Conservation (phyloP, 2,797 vertebrate species). For the Argya squamiceps region DNA sequence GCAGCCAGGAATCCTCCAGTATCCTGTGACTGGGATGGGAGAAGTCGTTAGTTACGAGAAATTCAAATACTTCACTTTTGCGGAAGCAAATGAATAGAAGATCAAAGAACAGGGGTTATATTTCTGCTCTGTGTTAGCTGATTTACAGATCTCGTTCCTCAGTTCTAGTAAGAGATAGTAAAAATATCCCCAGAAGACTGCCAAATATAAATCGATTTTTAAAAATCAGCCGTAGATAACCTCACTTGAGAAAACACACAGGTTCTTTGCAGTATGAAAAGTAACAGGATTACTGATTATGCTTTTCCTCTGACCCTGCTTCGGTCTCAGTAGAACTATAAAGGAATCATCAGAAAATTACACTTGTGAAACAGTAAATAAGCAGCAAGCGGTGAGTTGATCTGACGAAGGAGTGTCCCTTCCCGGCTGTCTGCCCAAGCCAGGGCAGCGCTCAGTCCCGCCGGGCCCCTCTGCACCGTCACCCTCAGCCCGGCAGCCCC, state of each 20-base stretch:
- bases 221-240: not conserved
- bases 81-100: not conserved
- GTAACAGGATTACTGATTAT: rapidly evolving
- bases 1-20: not conserved
- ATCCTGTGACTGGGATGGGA: rapidly evolving
- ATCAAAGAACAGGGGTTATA: not conserved
- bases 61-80: not conserved
- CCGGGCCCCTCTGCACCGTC: rapidly evolving
- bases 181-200: not conserved
- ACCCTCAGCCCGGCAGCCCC: rapidly evolving
- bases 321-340: not conserved
- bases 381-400: rapidly evolving
- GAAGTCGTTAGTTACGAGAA: not conserved
- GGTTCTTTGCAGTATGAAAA: not conserved
- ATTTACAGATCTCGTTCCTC: not conserved
- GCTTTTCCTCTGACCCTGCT: not conserved
- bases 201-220: not conserved
- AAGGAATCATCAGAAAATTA: not conserved
- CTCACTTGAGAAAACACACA: not conserved
- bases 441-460: not conserved
- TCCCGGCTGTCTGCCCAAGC: rapidly evolving
- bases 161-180: no score
- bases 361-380: not conserved
- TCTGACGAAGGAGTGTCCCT: rapidly evolving
- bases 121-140: not conserved